Conservation (phyloP, 2,113 vertebrate species). For the Rhombomys opimus region DNA sequence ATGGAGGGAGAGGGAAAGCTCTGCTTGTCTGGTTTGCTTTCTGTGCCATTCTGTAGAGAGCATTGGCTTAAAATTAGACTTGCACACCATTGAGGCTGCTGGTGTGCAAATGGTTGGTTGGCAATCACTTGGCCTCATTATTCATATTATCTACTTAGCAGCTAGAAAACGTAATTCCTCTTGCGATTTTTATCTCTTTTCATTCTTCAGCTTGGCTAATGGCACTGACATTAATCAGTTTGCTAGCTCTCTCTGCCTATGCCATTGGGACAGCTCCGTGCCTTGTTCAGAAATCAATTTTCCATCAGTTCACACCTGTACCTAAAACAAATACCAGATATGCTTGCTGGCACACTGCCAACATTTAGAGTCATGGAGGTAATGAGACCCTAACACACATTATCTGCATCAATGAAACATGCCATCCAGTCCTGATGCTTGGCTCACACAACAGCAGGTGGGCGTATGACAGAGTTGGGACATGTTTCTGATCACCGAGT, state of each 20-base stretch:
- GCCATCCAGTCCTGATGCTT: background rate
- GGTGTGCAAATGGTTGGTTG: slow-evolving; percentile 45
- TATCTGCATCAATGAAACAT: background rate
- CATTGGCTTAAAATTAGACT: slow-evolving; percentile 44
- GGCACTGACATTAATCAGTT: slow-evolving; percentile 49
- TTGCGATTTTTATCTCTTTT: slow-evolving; percentile 58
- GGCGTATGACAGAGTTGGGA: background rate
- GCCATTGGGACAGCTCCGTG: background rate
- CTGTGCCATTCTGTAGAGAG: slow-evolving; percentile 14
- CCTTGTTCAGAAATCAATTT: slow-evolving; percentile 65
- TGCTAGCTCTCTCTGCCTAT: background rate
- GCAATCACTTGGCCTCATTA: slow-evolving; percentile 69
- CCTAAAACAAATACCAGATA: slow-evolving; percentile 25
- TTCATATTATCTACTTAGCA: slow-evolving; percentile 74
- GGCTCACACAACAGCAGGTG: background rate
- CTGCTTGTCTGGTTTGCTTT: background rate
- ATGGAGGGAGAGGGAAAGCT: background rate
- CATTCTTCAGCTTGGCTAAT: slow-evolving; percentile 1
- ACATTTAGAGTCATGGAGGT: background rate
- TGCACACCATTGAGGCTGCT: background rate
- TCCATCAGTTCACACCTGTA: slow-evolving; percentile 53
- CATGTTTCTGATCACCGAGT: background rate
- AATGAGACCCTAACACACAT: slow-evolving; percentile 63
- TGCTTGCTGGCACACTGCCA: slow-evolving; percentile 61
- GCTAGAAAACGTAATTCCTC: slow-evolving; percentile 59